Evolutionary conservation across 2,888 invertebrate species (phyloP), one percentile per base, ranked within the genome.

Genomic region (Druceiella hillmani): DNA sequence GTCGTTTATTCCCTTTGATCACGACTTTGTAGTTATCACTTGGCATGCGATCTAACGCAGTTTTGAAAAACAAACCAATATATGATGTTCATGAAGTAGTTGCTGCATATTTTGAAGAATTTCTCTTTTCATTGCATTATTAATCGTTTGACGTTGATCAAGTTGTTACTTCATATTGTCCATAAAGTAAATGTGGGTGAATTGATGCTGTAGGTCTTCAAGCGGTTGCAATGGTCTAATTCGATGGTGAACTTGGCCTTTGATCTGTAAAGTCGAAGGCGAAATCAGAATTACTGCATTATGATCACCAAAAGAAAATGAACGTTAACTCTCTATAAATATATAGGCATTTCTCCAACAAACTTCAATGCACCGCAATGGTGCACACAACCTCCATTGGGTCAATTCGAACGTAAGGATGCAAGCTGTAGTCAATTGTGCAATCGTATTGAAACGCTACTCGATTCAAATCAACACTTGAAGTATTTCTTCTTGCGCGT

Each of bases 401-500:
- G 28, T 25, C 41, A 38, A 31, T 40, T 42, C 46, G 37, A 46
- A 43, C 47, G 40, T 29, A 38, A 43, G 41, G 38, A 51, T 52
- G 49, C 48, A 35, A 50, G 50, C 50, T 44, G 49, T 50, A 50
- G 39, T 50, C 48, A 46, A 30, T 51, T 34, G 28, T 52, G 49
- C 52, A 51, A 52, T 52, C 50, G 36, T 52, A 49, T 47, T 1
- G 43, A 52, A 52, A 52, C 46, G 50, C 53, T 50, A 49, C 52
- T 51, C 51, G 51, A 55, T 55, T 54, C 51, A 52, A 52, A 55
- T 52, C 51, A 54, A 34, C 40, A 48, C 51, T 50, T 49, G 46
- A 50, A 30, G 33, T 14, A 53, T 54, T 25, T 38, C 43, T 54
- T 52, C 14, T 52, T 53, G 10, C 35, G 28, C 51, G 29, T 52